A percentile compares a stretch with the other conserved stretches of the same genome.
Conservation (phyloP, 2,797 vertebrate genomes). For the Macroramphosus scolopax region DNA sequence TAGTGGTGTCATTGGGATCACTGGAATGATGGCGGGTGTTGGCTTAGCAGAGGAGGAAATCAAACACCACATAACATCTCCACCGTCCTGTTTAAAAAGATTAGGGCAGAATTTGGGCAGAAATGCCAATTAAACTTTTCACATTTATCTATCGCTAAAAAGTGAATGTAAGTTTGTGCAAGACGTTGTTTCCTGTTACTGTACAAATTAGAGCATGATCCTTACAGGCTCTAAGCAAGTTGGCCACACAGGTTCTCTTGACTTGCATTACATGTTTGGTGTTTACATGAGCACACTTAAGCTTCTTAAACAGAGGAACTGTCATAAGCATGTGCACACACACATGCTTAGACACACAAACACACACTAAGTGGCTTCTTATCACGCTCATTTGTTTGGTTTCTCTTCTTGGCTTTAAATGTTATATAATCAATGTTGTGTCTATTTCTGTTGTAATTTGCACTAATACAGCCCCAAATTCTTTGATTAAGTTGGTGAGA, state of each 20-base stretch:
- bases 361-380: constrained; percentile 22
- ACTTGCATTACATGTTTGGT: constrained; percentile 43
- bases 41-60: constrained; percentile 55
- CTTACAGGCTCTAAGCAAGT: constrained; percentile 14
- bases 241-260: constrained; percentile 62
- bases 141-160: too few relatives aligned
- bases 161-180: neutral
- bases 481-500: neutral
- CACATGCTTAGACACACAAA: constrained; percentile 52
- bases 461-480: neutral
- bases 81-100: constrained; percentile 55
- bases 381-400: constrained; percentile 36
- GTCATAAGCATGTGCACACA: constrained; percentile 52
- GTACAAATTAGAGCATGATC: constrained; percentile 57
- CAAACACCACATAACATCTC: constrained; percentile 49
- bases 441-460: constrained; percentile 14
- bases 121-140: too few relatives aligned
- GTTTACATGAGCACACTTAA: constrained; percentile 61
- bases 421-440: constrained; percentile 8
- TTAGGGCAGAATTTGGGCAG: constrained; percentile 1
- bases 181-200: constrained; percentile 59
- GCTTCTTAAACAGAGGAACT: constrained; percentile 72
- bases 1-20: constrained; percentile 39
- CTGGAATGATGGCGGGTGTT: constrained; percentile 52
- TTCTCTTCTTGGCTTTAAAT: constrained; percentile 11